A percentile compares a stretch with the other conserved stretches of the same genome.
phyloP scores from a whole-genome alignment of 2,888 invertebrate genomes.

The Pseudococcus longispinus region DNA sequence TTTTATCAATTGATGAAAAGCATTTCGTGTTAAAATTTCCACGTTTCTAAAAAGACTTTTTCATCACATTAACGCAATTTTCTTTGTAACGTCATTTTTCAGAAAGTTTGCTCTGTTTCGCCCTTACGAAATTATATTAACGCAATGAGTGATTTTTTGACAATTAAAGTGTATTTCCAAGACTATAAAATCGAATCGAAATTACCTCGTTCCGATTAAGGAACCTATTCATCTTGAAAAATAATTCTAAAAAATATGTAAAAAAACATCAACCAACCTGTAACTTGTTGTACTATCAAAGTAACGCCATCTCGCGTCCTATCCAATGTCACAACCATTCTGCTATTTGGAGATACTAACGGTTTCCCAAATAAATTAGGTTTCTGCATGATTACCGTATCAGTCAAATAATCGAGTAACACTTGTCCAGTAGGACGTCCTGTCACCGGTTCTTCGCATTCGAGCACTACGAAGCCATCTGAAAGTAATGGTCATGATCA shows the following conservation, averaged over 20 bases:
- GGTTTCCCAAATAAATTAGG: constrained; percentile 72
- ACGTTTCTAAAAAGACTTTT: neutral
- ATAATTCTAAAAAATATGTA: neutral
- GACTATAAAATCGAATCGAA: too few species aligned
- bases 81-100: neutral
- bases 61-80: neutral
- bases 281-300: constrained; percentile 70
- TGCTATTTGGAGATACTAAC: constrained; percentile 74
- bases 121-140: neutral
- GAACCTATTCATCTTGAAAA: too few species aligned
- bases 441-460: constrained; percentile 74
- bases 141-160: too few species aligned
- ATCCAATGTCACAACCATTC: constrained; percentile 73
- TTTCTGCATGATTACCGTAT: constrained; percentile 72
- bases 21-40: neutral
- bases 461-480: constrained; percentile 76
- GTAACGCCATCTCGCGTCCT: constrained; percentile 68
- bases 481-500: constrained; percentile 47
- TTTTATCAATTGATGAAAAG: constrained; percentile 9
- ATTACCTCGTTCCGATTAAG: too few species aligned
- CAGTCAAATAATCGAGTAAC: constrained; percentile 75
- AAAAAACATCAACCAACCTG: constrained; percentile 64
- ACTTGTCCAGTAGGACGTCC: constrained; percentile 72
- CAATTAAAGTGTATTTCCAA: too few species aligned
- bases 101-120: neutral